Evolutionary conservation across 35 echinoderm and acorn worm genomes (phyloP).

Genomic region (Hemicentrotus pulcherrimus): DNA sequence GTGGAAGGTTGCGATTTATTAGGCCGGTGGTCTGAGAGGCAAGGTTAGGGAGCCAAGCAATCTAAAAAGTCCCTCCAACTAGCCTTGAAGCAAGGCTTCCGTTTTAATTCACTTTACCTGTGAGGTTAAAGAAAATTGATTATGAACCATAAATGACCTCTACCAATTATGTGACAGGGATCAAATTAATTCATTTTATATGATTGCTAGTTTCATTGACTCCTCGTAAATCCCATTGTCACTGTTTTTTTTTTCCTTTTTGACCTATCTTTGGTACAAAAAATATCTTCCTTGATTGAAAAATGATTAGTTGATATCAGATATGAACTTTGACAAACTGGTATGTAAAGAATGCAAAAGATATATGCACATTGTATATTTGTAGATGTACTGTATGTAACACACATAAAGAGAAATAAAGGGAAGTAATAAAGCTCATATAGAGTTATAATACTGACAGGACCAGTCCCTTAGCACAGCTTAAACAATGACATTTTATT

Average conservation of each 20-base stretch:
- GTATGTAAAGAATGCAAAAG: too few relatives aligned
- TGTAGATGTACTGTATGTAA: too few relatives aligned
- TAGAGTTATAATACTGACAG: too few relatives aligned
- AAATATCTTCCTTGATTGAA: not conserved
- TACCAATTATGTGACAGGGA: not conserved
- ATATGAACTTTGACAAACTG: too few relatives aligned
- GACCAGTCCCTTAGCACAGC: too few relatives aligned
- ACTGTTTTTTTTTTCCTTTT: not conserved
- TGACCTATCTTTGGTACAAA: not conserved
- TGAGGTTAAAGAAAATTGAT: not conserved
- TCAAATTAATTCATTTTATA: too few relatives aligned
- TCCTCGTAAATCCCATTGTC: not conserved
- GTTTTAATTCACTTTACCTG: not conserved
- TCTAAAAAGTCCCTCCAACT: slow-evolving; percentile 3
- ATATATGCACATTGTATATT: too few relatives aligned
- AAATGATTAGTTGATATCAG: not conserved
- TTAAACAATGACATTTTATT: too few relatives aligned
- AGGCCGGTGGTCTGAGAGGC: slow-evolving; percentile 16
- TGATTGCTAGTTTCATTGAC: too few relatives aligned
- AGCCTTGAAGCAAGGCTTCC: not conserved
- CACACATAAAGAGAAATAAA: too few relatives aligned
- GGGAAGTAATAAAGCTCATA: too few relatives aligned
- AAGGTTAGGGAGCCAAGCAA: not conserved
- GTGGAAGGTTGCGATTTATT: slow-evolving; percentile 37
- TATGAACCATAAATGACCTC: not conserved